Evolutionary conservation across 2,888 invertebrate genomes (phyloP).

Genomic region (Pachydiplax longipennis): DNA sequence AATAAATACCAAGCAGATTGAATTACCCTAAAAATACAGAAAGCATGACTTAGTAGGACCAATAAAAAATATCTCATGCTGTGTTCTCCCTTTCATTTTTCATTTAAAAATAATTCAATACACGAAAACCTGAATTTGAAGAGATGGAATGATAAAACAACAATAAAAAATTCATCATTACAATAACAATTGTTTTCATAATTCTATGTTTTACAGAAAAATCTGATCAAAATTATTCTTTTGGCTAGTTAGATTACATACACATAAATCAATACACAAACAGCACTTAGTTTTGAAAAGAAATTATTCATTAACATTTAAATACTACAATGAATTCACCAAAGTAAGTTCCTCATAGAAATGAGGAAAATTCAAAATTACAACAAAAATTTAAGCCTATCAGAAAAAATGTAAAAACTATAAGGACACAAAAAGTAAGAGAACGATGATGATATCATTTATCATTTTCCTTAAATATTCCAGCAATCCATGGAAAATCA

Average conservation of each 20-base stretch:
- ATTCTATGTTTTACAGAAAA: background rate
- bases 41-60: background rate
- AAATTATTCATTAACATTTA: background rate
- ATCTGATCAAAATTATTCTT: background rate
- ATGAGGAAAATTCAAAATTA: background rate
- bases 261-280: background rate
- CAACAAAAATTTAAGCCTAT: background rate
- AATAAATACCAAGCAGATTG: background rate
- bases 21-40: background rate
- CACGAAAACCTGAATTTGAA: background rate
- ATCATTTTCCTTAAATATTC: background rate
- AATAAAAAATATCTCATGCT: background rate
- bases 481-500: background rate
- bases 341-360: background rate
- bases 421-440: background rate
- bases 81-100: background rate
- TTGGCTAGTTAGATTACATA: background rate
- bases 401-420: conserved; percentile 8
- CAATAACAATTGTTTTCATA: background rate
- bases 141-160: conserved; percentile 8
- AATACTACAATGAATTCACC: background rate
- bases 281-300: background rate
- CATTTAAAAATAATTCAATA: background rate
- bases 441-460: conserved; percentile 27
- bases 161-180: background rate